Evolutionary conservation across 2,113 vertebrate genomes (phyloP), one percentile per base, ranked within the genome.

Genomic region (Ophthalmolycus amberensis): DNA sequence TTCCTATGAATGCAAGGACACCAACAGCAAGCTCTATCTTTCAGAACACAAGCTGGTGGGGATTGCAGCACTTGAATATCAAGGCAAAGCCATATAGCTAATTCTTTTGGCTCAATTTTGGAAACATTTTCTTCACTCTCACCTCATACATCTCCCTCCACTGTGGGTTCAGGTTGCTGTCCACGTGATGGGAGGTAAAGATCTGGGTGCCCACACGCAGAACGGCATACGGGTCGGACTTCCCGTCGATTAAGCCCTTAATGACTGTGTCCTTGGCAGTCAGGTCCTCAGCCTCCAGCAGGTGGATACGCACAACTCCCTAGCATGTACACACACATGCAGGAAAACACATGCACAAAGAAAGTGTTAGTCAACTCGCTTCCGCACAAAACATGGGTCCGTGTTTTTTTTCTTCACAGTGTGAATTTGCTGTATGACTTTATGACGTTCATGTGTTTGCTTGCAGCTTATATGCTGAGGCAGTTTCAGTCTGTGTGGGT

Each of bases 71-170:
- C 48, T 67, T 25, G 5, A 77, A 74, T 71, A 54, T 37, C 32
- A 40, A 76, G 8, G 20, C 27, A 74, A 80, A 77, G 48, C 29
- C 27, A n/a, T 44, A 48, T 0, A 82, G 71, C 20, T 67, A 12
- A 0, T 27, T 80, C 11, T 6, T 63, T 58, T 6, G 38, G 18
- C 67, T 79, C 34, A 29, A 48, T 9, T 54, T 14, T 0, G 1
- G 25, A 22, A 16, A 1, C 27, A 1, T 74, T 34, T 52, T 46
- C 6, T 5, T 0, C 10, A 15, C 20, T 68, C 94, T 89, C 86
- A 98, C 97, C 97, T 99, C 97, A 8, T 96, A 98, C 83, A 96
- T 96, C 92, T 99, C 97, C 27, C 96, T 93, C 97, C 97, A 99
- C 78, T 95, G 93, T 5, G 97, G 97, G 92, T 97, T 97, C 65